Conservation (phyloP, 2,113 vertebrate genomes). For the Tragelaphus strepsiceros region DNA sequence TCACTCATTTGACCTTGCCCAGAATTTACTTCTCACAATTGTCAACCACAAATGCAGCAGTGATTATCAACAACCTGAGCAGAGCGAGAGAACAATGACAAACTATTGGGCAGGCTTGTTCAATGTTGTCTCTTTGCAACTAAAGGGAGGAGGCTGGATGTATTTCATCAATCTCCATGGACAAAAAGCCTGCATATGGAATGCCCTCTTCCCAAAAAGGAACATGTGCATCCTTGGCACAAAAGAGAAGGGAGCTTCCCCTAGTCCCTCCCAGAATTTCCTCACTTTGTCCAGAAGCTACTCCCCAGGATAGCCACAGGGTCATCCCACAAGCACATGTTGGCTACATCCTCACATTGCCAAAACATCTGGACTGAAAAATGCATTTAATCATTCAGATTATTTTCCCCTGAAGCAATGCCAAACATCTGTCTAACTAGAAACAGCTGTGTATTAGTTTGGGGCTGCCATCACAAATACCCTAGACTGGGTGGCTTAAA, state of each 20-base stretch:
- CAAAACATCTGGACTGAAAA: conserved; percentile 66
- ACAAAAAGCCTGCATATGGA: background rate
- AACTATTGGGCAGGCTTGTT: background rate
- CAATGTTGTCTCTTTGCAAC: background rate
- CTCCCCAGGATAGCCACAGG: background rate
- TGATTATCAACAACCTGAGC: background rate
- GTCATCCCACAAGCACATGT: background rate
- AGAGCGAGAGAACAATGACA: background rate
- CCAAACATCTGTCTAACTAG: conserved; percentile 65
- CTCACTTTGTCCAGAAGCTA: conserved; percentile 27
- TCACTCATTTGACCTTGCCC: background rate
- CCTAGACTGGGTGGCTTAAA: background rate
- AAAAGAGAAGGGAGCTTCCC: background rate
- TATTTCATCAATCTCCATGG: background rate
- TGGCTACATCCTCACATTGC: conserved; percentile 26
- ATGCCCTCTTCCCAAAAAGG: background rate
- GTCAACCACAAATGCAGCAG: background rate
- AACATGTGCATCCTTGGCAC: background rate
- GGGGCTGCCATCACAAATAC: conserved; percentile 44
- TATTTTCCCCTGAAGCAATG: conserved; percentile 48
- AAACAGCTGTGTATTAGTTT: conserved; percentile 58
- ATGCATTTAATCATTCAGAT: conserved; percentile 58
- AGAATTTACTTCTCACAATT: background rate
- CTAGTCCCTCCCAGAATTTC: background rate
- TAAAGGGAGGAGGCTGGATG: background rate